Evolutionary conservation across 2,888 invertebrate species (phyloP).

Genomic region (Yponomeuta plumbellus): DNA sequence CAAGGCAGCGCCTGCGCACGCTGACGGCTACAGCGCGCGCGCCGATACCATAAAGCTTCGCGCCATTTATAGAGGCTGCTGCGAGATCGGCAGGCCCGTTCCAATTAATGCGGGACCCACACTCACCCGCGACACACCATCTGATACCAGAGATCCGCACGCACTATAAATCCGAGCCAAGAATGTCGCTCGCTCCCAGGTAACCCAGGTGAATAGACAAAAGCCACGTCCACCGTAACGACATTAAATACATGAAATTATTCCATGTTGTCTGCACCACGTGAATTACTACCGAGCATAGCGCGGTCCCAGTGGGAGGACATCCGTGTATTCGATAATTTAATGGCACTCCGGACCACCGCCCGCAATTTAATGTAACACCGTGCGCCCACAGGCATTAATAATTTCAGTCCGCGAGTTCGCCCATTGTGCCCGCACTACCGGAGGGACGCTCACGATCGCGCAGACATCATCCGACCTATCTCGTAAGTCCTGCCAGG

Average conservation of each 20-base stretch:
- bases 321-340: constrained; percentile 47
- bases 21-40: constrained; percentile 64
- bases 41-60: constrained; percentile 68
- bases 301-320: constrained; percentile 36
- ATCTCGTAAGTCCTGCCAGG: constrained; percentile 55
- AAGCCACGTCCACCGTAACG: constrained; percentile 17
- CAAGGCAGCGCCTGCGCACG: constrained; percentile 63
- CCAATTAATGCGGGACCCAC: constrained; percentile 61
- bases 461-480: constrained; percentile 54
- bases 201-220: constrained; percentile 18
- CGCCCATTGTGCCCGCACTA: constrained; percentile 48
- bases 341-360: constrained; percentile 43
- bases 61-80: constrained; percentile 66
- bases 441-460: constrained; percentile 60
- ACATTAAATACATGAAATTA: constrained; percentile 26
- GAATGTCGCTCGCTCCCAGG: constrained; percentile 12
- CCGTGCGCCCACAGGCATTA: constrained; percentile 46
- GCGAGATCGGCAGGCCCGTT: constrained; percentile 49
- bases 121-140: constrained; percentile 30
- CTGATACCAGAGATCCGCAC: constrained; percentile 40
- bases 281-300: constrained; percentile 20
- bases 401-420: constrained; percentile 41
- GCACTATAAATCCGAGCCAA: constrained; percentile 22
- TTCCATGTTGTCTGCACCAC: constrained; percentile 25
- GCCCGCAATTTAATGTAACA: constrained; percentile 57